phyloP scores from a whole-genome alignment of 64 coral and sea anemone genomes.

The Pocillopora verrucosa region DNA sequence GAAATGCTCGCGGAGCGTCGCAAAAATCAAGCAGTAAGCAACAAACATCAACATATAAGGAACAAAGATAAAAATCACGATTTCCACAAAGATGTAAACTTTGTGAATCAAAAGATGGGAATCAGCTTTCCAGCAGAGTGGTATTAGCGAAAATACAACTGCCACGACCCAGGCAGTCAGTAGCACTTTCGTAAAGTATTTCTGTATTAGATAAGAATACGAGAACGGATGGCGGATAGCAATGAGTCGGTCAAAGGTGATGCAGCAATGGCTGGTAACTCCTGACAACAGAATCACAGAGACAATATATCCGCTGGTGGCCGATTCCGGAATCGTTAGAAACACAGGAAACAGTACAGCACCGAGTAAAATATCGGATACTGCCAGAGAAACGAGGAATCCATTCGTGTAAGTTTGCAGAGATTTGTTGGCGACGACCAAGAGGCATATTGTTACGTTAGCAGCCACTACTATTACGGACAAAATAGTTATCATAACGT shows the following conservation, averaged over 20 bases:
- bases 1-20: background rate
- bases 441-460: background rate
- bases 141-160: background rate
- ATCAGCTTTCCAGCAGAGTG: conserved; percentile 24
- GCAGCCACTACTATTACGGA: background rate
- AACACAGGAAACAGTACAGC: background rate
- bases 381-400: background rate
- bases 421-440: background rate
- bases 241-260: conserved; percentile 27
- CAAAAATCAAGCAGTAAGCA: conserved; percentile 24
- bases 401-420: background rate
- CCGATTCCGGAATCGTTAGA: background rate
- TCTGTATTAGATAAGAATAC: background rate
- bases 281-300: conserved; percentile 1
- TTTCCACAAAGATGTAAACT: conserved; percentile 14
- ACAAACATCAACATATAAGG: conserved; percentile 15
- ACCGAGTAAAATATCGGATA: background rate
- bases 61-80: conserved; percentile 1
- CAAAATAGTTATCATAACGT: background rate
- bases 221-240: conserved; percentile 10
- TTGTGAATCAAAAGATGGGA: background rate
- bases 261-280: conserved; percentile 21
- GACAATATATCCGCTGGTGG: background rate
- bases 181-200: conserved; percentile 9
- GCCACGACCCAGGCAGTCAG: background rate